Conservation (phyloP, 2,797 vertebrate genomes). For the Molossus alvarezi region DNA sequence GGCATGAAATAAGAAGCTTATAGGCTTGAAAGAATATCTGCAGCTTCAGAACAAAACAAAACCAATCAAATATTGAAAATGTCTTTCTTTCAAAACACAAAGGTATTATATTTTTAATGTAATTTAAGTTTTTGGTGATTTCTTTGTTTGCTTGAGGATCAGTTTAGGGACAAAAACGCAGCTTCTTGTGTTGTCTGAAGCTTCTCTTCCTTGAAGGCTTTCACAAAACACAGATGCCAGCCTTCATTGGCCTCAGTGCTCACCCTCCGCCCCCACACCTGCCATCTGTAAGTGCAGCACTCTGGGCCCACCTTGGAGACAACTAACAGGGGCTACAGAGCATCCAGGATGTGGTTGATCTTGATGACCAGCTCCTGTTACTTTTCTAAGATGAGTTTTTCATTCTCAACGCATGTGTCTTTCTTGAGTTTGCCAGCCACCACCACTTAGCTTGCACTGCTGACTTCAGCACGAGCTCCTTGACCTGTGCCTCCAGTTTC, state of each 20-base stretch:
- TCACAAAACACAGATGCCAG: background rate
- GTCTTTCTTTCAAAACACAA: conserved; percentile 70
- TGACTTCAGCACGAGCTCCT: conserved; percentile 96
- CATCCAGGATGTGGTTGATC: conserved; percentile 97
- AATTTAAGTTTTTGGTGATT: background rate
- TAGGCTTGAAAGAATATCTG: conserved; percentile 45
- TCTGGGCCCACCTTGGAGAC: background rate
- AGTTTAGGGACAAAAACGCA: background rate
- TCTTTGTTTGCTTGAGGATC: too few species aligned
- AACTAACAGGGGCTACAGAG: conserved; percentile 89
- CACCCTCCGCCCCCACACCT: too few species aligned
- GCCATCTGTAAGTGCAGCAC: background rate
- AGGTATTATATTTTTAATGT: conserved; percentile 41
- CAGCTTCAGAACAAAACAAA: conserved; percentile 55
- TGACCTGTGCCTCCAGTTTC: conserved; percentile 96
- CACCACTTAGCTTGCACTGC: conserved; percentile 96
- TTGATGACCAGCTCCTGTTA: conserved; percentile 96
- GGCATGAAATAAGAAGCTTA: conserved; percentile 46
- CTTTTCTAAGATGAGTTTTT: conserved; percentile 94
- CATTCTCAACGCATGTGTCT: conserved; percentile 96
- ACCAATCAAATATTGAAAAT: conserved; percentile 56
- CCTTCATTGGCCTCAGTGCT: background rate
- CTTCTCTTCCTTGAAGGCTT: background rate
- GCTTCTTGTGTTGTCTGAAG: background rate
- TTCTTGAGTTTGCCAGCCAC: conserved; percentile 98